Evolutionary conservation across 1,140 invertebrate genomes (phyloP).

Genomic region (Amyelois transitella): DNA sequence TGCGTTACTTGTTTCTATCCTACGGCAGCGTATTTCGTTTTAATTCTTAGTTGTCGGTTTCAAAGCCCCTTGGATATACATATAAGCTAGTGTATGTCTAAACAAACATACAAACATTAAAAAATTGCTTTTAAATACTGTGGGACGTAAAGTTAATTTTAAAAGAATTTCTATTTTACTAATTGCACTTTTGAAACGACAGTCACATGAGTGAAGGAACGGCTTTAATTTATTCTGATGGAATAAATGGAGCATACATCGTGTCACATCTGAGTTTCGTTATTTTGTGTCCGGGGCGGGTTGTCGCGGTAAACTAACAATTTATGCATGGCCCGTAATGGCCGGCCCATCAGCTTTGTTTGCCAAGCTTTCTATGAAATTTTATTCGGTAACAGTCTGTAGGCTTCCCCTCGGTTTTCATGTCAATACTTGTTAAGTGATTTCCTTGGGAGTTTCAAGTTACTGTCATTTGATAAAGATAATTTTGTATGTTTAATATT

Average conservation of each 20-base stretch:
- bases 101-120: too few species aligned
- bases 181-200: too few species aligned
- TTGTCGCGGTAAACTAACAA: conserved; percentile 64
- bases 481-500: neutral
- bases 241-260: neutral
- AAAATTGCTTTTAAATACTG: too few species aligned
- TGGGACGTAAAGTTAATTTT: too few species aligned
- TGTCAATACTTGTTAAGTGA: conserved; percentile 37
- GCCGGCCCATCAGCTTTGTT: conserved; percentile 56
- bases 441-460: conserved; percentile 17
- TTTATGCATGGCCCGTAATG: conserved; percentile 69
- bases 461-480: neutral
- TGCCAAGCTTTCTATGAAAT: conserved; percentile 71
- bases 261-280: neutral
- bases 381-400: conserved; percentile 61
- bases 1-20: too few species aligned
- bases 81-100: too few species aligned
- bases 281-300: neutral
- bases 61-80: too few species aligned
- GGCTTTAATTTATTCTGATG: neutral
- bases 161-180: too few species aligned
- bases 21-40: too few species aligned
- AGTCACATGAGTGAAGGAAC: too few species aligned
- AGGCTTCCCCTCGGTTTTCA: conserved; percentile 31
- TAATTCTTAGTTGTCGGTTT: too few species aligned